Base-by-base conservation (phyloP, 2,113 vertebrate genomes). In the Phoenicopterus ruber region DNA sequence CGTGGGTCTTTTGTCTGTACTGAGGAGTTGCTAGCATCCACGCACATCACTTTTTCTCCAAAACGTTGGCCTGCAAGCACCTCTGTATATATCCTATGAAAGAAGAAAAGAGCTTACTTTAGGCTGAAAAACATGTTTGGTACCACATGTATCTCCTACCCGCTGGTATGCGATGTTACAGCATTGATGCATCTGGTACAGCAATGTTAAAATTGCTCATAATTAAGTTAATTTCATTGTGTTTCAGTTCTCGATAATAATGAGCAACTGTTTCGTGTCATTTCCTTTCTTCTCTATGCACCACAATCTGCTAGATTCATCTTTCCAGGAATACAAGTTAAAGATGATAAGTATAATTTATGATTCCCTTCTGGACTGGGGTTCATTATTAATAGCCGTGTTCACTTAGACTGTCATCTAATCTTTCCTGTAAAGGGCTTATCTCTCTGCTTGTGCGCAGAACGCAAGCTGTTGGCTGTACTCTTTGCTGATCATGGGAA, bases 321-420 rank as follows among this genome's bases (percentile, higher is more conserved):
- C 91, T 81, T 77, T 82, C 57, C 90, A 88, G 90, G 82, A 94
- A 77, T 31, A 26, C 46, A 55, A 34, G 82, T 66, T 67, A 70
- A n/a, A 55, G 34, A 62, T 83, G 90, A 78, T 90, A 81, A 93
- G 85, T 79, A 3, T 92, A 93, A 95, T 92, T 91, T 73, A 94
- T 95, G 80, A 66, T 57, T 92, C 47, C 72, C 72, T 82, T 88
- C 79, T 83, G 96, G 86, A 4, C 79, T 3, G 13, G 38, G 66
- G 72, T 78, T 82, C 12, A 2, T 95, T 94, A 94, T 96, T 84
- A 96, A 96, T 89, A 44, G 95, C 82, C 49, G 1, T 32, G 82
- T 13, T 96, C 82, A 25, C 76, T 88, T 55, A 10, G 63, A 25
- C 86, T 95, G 88, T 44, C 95, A 73, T 73, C 82, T 92, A 29